Conservation (phyloP, 1,140 invertebrate species). For the Notospermus geniculatus region DNA sequence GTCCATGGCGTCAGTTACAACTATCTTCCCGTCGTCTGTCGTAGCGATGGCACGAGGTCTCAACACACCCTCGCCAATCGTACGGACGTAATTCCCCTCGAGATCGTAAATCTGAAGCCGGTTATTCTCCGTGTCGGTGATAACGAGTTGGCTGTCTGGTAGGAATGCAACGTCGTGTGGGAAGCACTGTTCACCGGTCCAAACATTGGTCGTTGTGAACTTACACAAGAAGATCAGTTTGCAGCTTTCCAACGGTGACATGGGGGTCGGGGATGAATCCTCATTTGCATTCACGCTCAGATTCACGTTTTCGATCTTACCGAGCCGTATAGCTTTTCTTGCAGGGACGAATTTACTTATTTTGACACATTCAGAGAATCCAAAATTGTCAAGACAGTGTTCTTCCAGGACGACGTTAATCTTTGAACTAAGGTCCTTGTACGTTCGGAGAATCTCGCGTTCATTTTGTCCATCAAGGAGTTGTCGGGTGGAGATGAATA, state of each 20-base stretch:
- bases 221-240: conserved; percentile 6
- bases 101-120: not conserved
- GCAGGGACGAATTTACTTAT: conserved; percentile 2
- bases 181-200: conserved; percentile 1
- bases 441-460: not conserved
- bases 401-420: not conserved
- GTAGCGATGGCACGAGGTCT: not conserved
- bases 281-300: not conserved
- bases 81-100: not conserved
- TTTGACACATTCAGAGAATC: not conserved
- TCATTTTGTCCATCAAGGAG: not conserved
- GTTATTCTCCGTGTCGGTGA: conserved; percentile 2
- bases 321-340: not conserved
- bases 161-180: conserved; percentile 1
- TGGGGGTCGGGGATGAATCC: not conserved
- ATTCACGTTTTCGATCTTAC: not conserved
- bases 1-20: not conserved
- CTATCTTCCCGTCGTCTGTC: not conserved
- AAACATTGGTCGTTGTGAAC: not conserved
- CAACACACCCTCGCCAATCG: conserved; percentile 1
- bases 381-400: not conserved
- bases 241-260: not conserved
- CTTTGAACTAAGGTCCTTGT: not conserved
- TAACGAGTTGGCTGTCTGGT: conserved; percentile 1
- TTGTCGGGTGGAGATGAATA: not conserved